Evolutionary conservation across 2,113 vertebrate genomes (phyloP).

Genomic region (Grus americana): DNA sequence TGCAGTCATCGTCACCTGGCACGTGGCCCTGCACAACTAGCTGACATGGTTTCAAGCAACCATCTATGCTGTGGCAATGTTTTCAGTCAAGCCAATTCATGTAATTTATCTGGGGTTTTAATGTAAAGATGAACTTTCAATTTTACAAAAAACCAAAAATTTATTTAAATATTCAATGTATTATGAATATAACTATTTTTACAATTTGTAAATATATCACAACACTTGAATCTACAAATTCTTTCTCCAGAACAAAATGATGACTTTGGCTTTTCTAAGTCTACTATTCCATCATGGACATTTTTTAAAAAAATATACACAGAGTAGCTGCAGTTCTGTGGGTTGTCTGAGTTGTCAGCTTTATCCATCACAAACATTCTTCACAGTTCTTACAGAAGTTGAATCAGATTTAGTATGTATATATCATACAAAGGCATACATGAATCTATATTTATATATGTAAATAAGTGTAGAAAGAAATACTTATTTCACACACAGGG

Average conservation of each 20-base stretch:
- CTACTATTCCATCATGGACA: background rate
- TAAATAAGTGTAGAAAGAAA: background rate
- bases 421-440: background rate
- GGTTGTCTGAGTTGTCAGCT: background rate
- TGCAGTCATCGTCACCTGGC: background rate
- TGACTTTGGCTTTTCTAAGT: background rate
- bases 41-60: background rate
- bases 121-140: background rate
- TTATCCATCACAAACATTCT: background rate
- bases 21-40: background rate
- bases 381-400: background rate
- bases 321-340: background rate
- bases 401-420: background rate
- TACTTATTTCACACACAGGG: background rate
- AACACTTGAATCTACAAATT: background rate
- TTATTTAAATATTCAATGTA: background rate
- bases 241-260: background rate
- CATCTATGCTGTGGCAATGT: background rate
- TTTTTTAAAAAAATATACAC: background rate
- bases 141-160: background rate
- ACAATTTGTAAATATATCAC: background rate
- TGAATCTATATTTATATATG: background rate
- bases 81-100: background rate
- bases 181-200: background rate
- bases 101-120: background rate